These are phyloP conservation scores for Mellivora capensis DNA, from an alignment of 2,113 vertebrate species.

Conservation along the genomic window DNA sequence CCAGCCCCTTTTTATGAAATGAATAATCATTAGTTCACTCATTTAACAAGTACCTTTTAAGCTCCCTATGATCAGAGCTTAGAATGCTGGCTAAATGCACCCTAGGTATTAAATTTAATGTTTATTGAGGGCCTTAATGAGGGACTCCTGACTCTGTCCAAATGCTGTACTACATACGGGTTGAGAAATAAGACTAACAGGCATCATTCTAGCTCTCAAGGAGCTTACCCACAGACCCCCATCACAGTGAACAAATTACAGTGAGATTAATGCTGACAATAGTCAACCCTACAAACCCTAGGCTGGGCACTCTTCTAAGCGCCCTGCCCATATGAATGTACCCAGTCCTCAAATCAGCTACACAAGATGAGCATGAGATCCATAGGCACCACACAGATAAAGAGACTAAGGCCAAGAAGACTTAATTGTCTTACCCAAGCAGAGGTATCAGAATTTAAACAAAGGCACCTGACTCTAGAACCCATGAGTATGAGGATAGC, in stretches of 20 bases:
- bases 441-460: not conserved
- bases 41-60: not conserved
- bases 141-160: not conserved
- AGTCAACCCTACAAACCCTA: too few relatives aligned
- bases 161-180: not conserved
- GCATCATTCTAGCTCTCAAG: rapidly evolving
- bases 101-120: not conserved
- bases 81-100: not conserved
- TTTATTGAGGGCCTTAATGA: not conserved
- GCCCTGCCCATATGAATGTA: not conserved
- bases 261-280: rapidly evolving
- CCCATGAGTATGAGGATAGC: rapidly evolving
- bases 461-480: not conserved
- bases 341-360: not conserved
- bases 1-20: not conserved
- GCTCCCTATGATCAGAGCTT: not conserved
- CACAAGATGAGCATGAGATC: not conserved
- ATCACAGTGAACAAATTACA: rapidly evolving
- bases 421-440: not conserved
- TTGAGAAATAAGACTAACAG: not conserved
- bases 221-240: rapidly evolving
- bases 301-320: not conserved
- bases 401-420: not conserved
- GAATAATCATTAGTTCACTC: not conserved
- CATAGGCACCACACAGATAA: rapidly evolving